Evolutionary conservation across 2,888 invertebrate genomes (phyloP), one percentile per base, ranked within the genome.

Genomic region (Drosophila emarginata): DNA sequence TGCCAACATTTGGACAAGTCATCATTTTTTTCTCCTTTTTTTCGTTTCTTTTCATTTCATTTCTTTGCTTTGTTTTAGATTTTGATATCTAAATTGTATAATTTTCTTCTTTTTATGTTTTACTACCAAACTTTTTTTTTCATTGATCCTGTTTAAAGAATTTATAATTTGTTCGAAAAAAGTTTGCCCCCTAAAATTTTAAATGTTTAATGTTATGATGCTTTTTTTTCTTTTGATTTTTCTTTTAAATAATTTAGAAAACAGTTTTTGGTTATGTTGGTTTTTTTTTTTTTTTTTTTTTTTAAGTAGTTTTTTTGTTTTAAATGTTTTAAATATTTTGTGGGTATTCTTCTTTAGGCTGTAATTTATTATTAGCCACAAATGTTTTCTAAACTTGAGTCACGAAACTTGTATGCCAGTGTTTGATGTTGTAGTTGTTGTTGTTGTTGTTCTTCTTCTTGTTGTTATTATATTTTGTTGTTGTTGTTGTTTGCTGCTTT

Each of bases 381-480:
- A 84, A 79, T 76, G 75, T 76, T 78, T 59, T 68, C 12, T 64
- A 70, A 73, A 74, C 70, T 76, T 82, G 73, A 76, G 74, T 70
- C 68, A 77, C 83, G 77, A 83, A 82, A 82, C 77, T 73, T 80
- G 73, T 71, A 72, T 80, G 78, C 74, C 83, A 79, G 86, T 78
- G 64, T 40, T 72, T 75, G 67, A 72, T 74, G 36, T 64, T 63
- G 53, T 39, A 63, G 37, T n/a, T 57, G 72, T 64, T 76, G 69
- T 65, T 52, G 28, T 68, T 64, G 32, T 66, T 67, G 53, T 32
- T 54, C 5, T n/a, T 53, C 28, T 53, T 18, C 2, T 54, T 54
- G 54, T 59, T 61, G 59, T 66, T 51, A 52, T 68, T 72, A 77
- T 65, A 54, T 76, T 59, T 9, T 32, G 61, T 69, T 72, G 45